phyloP scores from a whole-genome alignment of 53 echinoderm and acorn worm genomes.

The Apostichopus leukothele region DNA sequence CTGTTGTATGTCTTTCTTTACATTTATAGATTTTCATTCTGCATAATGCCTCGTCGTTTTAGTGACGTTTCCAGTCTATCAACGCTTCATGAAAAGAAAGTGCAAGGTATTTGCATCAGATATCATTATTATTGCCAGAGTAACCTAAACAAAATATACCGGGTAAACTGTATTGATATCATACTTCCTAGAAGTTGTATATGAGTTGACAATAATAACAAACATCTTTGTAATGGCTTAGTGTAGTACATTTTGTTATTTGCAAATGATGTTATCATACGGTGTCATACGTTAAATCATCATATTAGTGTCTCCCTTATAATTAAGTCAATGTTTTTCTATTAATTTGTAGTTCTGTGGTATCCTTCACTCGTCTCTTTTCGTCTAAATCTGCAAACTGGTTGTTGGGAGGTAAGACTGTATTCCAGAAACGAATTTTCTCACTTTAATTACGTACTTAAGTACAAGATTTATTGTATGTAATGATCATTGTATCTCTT shows the following conservation, averaged over 20 bases:
- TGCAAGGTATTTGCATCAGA: no score
- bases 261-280: not conserved
- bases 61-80: no score
- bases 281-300: not conserved
- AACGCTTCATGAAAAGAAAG: no score
- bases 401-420: not conserved
- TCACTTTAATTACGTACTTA: not conserved
- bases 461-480: not conserved
- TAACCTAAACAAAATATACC: no score
- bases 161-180: no score
- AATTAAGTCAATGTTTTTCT: not conserved
- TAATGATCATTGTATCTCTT: not conserved
- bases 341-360: not conserved
- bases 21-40: no score
- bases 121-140: no score
- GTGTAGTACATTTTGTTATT: no score
- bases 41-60: no score
- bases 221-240: not conserved
- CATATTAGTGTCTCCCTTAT: not conserved
- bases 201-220: not conserved
- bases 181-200: not conserved
- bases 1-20: no score
- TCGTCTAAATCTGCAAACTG: not conserved
- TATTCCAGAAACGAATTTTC: not conserved
- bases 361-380: not conserved